Evolutionary conservation across 35 echinoderm and acorn worm species (phyloP), one percentile per base, ranked within the genome.

Genomic region (Anneissia japonica): DNA sequence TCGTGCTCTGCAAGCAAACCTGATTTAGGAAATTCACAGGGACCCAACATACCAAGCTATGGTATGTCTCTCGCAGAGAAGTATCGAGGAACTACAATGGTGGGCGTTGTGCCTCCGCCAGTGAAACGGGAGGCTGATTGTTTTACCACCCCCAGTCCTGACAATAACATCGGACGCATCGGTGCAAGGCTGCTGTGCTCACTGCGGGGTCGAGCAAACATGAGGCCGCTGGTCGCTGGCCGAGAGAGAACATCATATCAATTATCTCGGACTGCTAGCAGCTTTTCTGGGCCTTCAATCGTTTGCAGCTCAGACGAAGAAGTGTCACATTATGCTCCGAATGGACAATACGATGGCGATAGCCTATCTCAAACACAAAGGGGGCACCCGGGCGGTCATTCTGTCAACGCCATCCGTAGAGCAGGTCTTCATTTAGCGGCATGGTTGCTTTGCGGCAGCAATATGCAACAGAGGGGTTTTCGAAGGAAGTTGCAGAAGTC

Each of bases 271-370:
- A 39, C 46, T 84, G 28, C 39, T 84, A 5, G 46, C 46, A 64
- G 46, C 31, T 10, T 84, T 84, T 33, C 7, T 55, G 32, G 86
- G 32, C 4, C 76, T 87, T 14, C 35, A 81, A 64, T 33, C 38
- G 4, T 88, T 88, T 56, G 86, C 46, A 26, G 72, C 12, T 6
- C 19, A 80, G 32, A 45, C 51, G 23, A 37, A 51, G 4, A 35
- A 81, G n/a, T 81, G 41, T 81, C 78, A 81, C 72, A 56, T 88
- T 10, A 72, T 12, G 31, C n/a, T 88, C 19, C 14, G 46, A 39
- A 0, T 81, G 19, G 90, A 92, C 82, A 82, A 87, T 31, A 83
- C 87, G 1, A 92, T 77, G n/a, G 80, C 90, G 34, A 37, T 87
- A 31, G 77, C 79, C 14, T 89, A 88, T 45, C 79, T 81, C 19